Base-by-base conservation (phyloP, 2,113 vertebrate genomes). In the Odontesthes bonariensis region DNA sequence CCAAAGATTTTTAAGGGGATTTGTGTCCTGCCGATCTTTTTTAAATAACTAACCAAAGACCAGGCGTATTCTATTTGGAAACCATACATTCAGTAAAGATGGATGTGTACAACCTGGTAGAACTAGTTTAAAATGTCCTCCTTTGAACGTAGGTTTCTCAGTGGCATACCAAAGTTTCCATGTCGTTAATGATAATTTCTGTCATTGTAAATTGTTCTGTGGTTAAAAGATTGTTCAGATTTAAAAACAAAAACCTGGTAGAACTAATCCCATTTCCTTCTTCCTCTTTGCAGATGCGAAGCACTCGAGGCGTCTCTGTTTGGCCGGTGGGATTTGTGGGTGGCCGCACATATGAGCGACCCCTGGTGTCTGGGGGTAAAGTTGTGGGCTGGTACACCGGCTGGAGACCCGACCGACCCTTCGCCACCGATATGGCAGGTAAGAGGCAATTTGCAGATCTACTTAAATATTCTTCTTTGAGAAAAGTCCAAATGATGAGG, bases 341-440 rank as follows among this genome's bases (percentile, higher is more conserved):
- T 0, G 98, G 98, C 11, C 95, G 97, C 19, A 91, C 96, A 4
- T 99, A 99, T 0, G 98, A 99, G 89, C 96, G 98, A 4, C 98
- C 98, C 0, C 35, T 99, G 0, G 98, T 99, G 92, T 94, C 97
- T 14, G 95, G 95, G 0, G 97, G 98, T 49, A 98, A 95, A 79
- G 98, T 99, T 0, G 96, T 99, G 0, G 96, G 98, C 72, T 99
- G 98, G 98, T 99, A 99, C 93, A 98, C 98, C 0, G 98, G 98
- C 83, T 99, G 98, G 98, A 96, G 96, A 88, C 96, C 97, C 11
- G 98, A 98, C 93, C 93, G 98, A 77, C 96, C 97, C 8, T 99
- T 99, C 9, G 97, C 98, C 47, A 97, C 96, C 0, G 98, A 99
- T 91, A 99, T 99, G 98, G 98, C 98, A 93, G 98, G 98, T 98